A percentile compares a stretch with the other conserved stretches of the same genome.
Conservation (phyloP, 2,113 vertebrate species). For the Pomatostomus ruficeps region DNA sequence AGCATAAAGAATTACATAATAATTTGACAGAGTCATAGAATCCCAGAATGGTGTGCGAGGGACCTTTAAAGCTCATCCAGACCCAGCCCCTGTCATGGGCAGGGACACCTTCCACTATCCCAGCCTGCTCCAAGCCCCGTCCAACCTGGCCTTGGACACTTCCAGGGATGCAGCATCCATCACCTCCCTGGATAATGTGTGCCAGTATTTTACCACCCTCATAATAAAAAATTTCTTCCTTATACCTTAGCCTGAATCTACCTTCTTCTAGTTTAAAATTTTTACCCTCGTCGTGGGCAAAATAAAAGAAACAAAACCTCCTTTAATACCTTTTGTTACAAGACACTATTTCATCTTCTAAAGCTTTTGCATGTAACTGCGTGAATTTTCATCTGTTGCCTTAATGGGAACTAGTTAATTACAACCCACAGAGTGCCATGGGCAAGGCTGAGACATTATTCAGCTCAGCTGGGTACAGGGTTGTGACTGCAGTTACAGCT, state of each 20-base stretch:
- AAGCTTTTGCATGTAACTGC: background rate
- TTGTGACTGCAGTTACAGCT: background rate
- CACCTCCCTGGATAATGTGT: background rate
- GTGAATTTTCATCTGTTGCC: background rate
- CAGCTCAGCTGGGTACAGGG: background rate
- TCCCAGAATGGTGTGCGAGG: background rate
- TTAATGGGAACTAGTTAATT: conserved; percentile 28
- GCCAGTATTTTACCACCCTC: background rate
- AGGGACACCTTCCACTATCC: background rate
- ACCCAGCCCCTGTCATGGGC: background rate
- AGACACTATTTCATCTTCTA: background rate
- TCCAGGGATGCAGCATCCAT: background rate
- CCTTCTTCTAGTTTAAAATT: background rate
- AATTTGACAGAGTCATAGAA: background rate
- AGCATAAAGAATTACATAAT: background rate
- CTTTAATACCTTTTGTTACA: background rate
- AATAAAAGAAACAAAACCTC: background rate
- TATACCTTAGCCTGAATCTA: background rate
- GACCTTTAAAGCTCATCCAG: background rate
- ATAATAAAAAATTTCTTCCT: background rate
- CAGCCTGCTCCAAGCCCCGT: fast-evolving
- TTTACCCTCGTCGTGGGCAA: background rate
- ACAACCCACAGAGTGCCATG: background rate
- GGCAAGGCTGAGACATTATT: background rate
- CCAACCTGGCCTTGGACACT: background rate